Percentiles rank a stretch among this genome's conserved stretches.
phyloP scores from a whole-genome alignment of 2,113 vertebrate species.

The Gulo gulo region DNA sequence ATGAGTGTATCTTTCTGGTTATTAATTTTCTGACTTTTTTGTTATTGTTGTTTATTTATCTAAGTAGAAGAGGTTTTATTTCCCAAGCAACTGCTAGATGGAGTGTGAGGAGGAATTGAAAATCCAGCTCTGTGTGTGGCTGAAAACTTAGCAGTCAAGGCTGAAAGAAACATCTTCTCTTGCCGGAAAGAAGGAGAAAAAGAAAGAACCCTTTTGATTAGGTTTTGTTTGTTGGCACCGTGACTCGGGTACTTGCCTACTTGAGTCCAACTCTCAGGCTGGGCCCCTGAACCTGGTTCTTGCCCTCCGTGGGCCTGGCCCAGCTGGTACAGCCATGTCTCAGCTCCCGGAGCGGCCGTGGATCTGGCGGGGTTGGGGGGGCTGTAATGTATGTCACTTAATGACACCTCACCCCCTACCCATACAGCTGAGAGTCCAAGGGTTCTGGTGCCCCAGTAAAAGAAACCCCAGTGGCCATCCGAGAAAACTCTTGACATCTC shows the following conservation, averaged over 20 bases:
- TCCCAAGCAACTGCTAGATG: constrained; percentile 70
- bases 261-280: constrained; percentile 68
- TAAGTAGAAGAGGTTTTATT: constrained; percentile 79
- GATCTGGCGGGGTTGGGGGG: not conserved
- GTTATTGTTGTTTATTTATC: constrained; percentile 72
- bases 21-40: constrained; percentile 76
- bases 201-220: constrained; percentile 58
- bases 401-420: not conserved
- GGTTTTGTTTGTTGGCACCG: constrained; percentile 66
- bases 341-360: constrained; percentile 52
- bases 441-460: not conserved
- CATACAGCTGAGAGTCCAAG: not conserved
- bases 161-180: constrained; percentile 68
- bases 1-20: constrained; percentile 66
- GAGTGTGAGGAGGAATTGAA: constrained; percentile 63
- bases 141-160: constrained; percentile 63
- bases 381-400: not conserved
- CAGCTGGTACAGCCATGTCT: constrained; percentile 66
- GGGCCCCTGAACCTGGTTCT: constrained; percentile 59
- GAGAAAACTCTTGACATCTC: not conserved
- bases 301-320: constrained; percentile 71
- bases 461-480: not conserved
- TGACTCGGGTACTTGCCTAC: constrained; percentile 73
- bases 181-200: constrained; percentile 51
- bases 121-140: constrained; percentile 65